Evolutionary conservation across 2,113 vertebrate genomes (phyloP).

Genomic region (Xiphophorus hellerii): DNA sequence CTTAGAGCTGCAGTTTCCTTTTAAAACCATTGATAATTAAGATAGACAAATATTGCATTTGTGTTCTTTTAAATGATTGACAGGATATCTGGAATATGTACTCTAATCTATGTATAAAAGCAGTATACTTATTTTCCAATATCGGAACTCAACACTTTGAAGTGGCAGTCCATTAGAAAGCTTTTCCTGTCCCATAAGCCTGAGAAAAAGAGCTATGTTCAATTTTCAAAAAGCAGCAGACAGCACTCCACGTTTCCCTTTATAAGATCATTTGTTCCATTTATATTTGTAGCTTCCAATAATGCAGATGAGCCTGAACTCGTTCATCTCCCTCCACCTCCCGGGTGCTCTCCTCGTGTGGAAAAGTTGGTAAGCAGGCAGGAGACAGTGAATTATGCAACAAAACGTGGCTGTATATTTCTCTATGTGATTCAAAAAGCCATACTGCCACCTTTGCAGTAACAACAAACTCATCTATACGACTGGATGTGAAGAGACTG

Average conservation of each 20-base stretch:
- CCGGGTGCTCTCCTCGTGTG: conserved; percentile 25
- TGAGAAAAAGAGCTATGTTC: conserved; percentile 1
- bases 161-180: conserved; percentile 17
- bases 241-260: conserved; percentile 53
- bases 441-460: conserved; percentile 13
- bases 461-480: conserved; percentile 53
- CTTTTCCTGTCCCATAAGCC: conserved; percentile 10
- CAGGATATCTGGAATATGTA: background rate
- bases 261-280: conserved; percentile 60
- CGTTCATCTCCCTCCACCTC: conserved; percentile 29
- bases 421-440: conserved; percentile 18
- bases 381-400: conserved; percentile 33
- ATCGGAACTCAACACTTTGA: conserved; percentile 4
- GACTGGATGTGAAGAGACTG: conserved; percentile 28
- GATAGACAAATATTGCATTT: background rate
- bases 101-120: background rate
- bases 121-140: conserved; percentile 10
- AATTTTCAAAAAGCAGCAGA: conserved; percentile 33
- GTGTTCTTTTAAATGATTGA: background rate
- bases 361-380: conserved; percentile 31
- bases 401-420: conserved; percentile 18
- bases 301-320: conserved; percentile 47
- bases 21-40: background rate
- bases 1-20: background rate
- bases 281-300: conserved; percentile 60